Evolutionary conservation across 2,797 vertebrate genomes (phyloP).

Genomic region (Taenioides sp.): DNA sequence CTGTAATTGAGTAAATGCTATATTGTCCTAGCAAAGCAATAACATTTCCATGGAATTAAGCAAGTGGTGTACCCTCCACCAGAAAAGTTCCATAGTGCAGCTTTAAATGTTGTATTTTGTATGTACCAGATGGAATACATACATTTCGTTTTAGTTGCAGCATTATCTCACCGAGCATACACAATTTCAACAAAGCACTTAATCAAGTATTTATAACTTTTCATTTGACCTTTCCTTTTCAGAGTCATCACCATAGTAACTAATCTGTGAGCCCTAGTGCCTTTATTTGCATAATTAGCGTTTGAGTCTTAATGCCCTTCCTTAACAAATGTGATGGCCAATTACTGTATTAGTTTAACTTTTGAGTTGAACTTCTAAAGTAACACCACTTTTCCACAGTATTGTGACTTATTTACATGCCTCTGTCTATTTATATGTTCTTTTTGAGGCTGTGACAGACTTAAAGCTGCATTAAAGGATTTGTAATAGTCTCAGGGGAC

Average conservation of each 20-base stretch:
- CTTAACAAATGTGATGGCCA: not conserved
- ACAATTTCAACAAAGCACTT: not conserved
- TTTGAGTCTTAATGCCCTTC: not conserved
- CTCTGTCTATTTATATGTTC: not conserved
- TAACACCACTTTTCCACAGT: not conserved
- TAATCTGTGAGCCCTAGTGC: not conserved
- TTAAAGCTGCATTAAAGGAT: slow-evolving; percentile 26
- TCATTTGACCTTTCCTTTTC: not conserved
- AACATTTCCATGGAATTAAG: no score
- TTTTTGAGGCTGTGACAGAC: slow-evolving; percentile 8
- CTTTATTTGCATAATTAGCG: not conserved
- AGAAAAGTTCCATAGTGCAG: no score
- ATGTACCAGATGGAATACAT: no score
- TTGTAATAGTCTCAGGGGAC: not conserved
- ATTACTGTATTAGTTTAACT: not conserved
- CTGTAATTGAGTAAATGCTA: no score
- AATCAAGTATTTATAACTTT: not conserved
- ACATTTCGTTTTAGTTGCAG: not conserved
- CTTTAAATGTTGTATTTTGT: no score
- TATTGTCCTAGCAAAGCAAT: no score
- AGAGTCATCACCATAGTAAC: not conserved
- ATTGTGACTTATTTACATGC: not conserved
- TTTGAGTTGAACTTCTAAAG: not conserved
- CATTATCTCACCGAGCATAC: no score
- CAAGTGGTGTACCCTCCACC: no score